phyloP scores from a whole-genome alignment of 2,113 vertebrate species.

The Perca flavescens region DNA sequence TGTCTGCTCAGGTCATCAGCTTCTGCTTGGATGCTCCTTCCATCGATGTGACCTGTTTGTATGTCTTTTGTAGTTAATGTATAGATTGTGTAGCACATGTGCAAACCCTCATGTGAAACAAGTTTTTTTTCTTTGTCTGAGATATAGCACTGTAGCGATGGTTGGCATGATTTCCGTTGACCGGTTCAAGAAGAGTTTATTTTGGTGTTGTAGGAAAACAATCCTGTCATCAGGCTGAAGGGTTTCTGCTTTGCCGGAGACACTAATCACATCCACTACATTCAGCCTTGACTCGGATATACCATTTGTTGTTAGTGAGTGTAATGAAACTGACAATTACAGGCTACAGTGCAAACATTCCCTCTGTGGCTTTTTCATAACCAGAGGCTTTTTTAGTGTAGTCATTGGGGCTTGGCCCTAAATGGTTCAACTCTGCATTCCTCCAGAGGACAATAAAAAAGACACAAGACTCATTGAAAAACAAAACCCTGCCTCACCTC shows the following conservation, averaged over 20 bases:
- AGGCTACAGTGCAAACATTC: constrained; percentile 63
- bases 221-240: constrained; percentile 41
- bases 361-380: constrained; percentile 58
- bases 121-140: background rate
- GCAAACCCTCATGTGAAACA: background rate
- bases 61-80: constrained; percentile 56
- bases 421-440: constrained; percentile 53
- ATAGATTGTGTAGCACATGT: constrained; percentile 38
- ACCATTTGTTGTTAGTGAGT: constrained; percentile 63
- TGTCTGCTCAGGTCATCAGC: constrained; percentile 44
- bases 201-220: constrained; percentile 49
- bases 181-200: constrained; percentile 49
- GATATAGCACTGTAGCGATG: background rate
- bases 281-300: constrained; percentile 35
- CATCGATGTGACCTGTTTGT: constrained; percentile 54
- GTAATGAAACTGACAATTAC: constrained; percentile 76
- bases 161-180: constrained; percentile 33
- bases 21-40: constrained; percentile 60
- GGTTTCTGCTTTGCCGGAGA: constrained; percentile 50
- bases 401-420: constrained; percentile 45
- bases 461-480: constrained; percentile 14
- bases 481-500: constrained; percentile 29
- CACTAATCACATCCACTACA: constrained; percentile 51
- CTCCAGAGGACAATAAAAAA: constrained; percentile 51
- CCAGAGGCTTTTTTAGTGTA: constrained; percentile 49